Evolutionary conservation across 2,113 vertebrate species (phyloP).

Genomic region (Manacus vitellinus): DNA sequence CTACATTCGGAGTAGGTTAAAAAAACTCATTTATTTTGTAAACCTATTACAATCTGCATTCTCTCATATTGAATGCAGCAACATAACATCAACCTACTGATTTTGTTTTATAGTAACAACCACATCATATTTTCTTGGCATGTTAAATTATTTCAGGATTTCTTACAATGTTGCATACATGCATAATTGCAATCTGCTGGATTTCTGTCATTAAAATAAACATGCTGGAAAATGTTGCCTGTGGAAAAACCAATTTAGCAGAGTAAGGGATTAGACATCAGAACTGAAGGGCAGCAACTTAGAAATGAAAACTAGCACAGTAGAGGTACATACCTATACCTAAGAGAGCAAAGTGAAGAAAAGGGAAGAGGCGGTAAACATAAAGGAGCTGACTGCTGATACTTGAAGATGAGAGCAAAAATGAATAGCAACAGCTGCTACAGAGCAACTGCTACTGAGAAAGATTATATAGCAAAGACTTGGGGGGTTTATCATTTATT

Average conservation of each 20-base stretch:
- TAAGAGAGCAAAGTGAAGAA: not conserved
- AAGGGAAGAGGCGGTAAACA: not conserved
- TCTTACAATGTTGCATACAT: not conserved
- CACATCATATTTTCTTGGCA: not conserved
- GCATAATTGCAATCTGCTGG: not conserved
- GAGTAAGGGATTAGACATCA: not conserved
- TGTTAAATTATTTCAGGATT: not conserved
- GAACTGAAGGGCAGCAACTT: not conserved
- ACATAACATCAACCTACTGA: not conserved
- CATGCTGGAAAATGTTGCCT: not conserved
- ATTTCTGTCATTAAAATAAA: not conserved
- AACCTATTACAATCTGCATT: not conserved
- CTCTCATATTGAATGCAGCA: not conserved
- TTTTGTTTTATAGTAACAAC: not conserved
- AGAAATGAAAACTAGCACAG: not conserved
- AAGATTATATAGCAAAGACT: not conserved
- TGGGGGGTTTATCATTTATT: not conserved
- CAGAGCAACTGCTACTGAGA: not conserved
- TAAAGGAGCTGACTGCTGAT: not conserved
- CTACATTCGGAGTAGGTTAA: not conserved
- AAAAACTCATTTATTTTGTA: not conserved
- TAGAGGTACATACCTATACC: not conserved
- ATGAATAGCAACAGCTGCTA: not conserved
- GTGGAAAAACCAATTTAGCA: not conserved
- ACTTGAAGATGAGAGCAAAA: not conserved